Evolutionary conservation across 2,113 vertebrate species (phyloP).

Genomic region (Odocoileus virginianus): DNA sequence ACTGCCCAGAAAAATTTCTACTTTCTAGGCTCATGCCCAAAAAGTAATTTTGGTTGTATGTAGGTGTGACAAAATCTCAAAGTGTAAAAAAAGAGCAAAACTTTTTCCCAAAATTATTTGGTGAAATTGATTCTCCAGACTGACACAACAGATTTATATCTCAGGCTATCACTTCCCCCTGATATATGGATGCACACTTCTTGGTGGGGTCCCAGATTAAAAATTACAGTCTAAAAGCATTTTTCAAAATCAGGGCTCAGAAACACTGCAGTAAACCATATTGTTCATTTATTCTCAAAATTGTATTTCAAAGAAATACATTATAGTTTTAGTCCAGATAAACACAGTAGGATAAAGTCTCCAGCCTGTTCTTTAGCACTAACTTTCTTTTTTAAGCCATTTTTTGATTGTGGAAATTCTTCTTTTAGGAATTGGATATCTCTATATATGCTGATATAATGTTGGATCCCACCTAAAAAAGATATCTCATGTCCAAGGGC

Average conservation of each 20-base stretch:
- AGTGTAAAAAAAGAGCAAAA: not conserved
- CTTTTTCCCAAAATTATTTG: not conserved
- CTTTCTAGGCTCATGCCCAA: conserved; percentile 11
- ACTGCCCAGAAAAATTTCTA: not conserved
- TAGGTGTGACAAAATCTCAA: not conserved
- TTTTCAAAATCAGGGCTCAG: not conserved
- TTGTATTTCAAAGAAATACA: not conserved
- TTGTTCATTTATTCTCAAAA: not conserved
- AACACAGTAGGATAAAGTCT: not conserved
- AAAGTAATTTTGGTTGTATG: not conserved
- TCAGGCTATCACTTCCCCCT: not conserved
- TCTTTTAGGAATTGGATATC: not conserved
- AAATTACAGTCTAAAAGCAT: not conserved
- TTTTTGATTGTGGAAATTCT: not conserved
- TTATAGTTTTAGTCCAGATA: not conserved
- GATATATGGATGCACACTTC: not conserved
- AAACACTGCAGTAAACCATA: not conserved
- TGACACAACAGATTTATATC: not conserved
- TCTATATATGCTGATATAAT: not conserved
- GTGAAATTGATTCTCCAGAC: not conserved
- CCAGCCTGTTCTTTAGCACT: not conserved
- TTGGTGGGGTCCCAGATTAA: not conserved
- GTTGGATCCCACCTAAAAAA: not conserved
- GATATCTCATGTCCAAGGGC: not conserved
- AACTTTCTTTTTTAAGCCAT: not conserved